Evolutionary conservation across 2,797 vertebrate species (phyloP).

Genomic region (Poecilia gillii): DNA sequence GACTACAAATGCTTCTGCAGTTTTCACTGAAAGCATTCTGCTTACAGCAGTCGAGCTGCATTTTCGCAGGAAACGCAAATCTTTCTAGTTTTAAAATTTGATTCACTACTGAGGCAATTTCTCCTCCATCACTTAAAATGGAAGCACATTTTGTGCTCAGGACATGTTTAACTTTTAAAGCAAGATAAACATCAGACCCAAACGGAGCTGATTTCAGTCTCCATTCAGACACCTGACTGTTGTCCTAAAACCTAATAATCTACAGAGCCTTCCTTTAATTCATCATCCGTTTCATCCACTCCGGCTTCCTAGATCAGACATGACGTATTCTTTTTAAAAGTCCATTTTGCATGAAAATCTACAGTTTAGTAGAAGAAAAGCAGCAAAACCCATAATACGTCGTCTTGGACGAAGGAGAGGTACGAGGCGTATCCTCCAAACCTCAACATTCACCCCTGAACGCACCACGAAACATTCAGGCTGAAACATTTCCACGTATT

Average conservation of each 20-base stretch:
- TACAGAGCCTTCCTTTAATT: not conserved
- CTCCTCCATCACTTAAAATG: slow-evolving; percentile 9
- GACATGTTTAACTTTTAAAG: not conserved
- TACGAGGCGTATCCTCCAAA: not conserved
- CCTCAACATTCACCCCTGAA: slow-evolving; percentile 13
- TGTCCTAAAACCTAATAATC: slow-evolving; percentile 5
- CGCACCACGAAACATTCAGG: slow-evolving; percentile 18
- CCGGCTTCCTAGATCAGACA: slow-evolving; percentile 17
- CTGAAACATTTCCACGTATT: slow-evolving; percentile 13
- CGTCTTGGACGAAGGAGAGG: slow-evolving; percentile 2
- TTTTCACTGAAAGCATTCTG: too few species aligned
- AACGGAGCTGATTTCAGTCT: slow-evolving; percentile 3
- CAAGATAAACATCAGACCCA: not conserved
- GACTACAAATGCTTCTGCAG: too few species aligned
- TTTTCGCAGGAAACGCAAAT: too few species aligned
- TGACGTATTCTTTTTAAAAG: slow-evolving; percentile 7
- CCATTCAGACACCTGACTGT: not conserved
- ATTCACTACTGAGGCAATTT: not conserved
- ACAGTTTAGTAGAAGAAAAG: slow-evolving; percentile 35
- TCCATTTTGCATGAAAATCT: slow-evolving; percentile 28
- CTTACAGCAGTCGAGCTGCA: too few species aligned
- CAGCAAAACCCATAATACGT: slow-evolving; percentile 25
- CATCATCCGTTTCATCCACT: slow-evolving; percentile 25
- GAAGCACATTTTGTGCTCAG: not conserved
- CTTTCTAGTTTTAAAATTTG: not conserved